Evolutionary conservation across 2,113 vertebrate genomes (phyloP), one percentile per base, ranked within the genome.

Genomic region (Apteryx owenii): DNA sequence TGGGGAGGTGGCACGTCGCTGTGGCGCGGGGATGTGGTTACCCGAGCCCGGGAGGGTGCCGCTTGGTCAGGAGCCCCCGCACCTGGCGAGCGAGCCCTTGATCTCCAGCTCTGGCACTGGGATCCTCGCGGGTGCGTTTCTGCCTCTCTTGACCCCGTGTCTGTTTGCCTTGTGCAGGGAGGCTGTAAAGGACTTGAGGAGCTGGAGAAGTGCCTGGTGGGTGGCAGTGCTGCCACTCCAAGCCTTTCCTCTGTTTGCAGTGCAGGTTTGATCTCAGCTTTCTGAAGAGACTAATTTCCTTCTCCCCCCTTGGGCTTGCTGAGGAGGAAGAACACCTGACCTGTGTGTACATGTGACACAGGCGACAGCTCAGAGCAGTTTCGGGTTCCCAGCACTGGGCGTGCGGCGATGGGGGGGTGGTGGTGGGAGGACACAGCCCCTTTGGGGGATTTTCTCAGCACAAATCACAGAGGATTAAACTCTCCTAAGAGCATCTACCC

Each of bases 311-410:
- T 69, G 96, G 94, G 96, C 94, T 77, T 92, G 95, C 92, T 80
- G 89, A 97, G 97, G 96, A 96, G 95, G 96, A 97, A 91, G 96
- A 96, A 94, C 97, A 96, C 95, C 97, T 95, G 97, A 97, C 96
- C 97, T 95, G 94, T 93, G 95, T 50, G 69, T 97, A 96, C 95
- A 95, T 95, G 97, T 95, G 96, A 95, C 95, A 95, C 97, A 94
- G 96, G 91, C 97, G 96, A 96, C 95, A 82, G 96, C 97, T 91
- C 96, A 95, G 95, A 97, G 97, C 94, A 95, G 85, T 96, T 97
- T 97, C 96, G 93, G 91, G 92, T 97, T 95, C 95, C 91, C 96
- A 89, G 97, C 90, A 95, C 95, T 97, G 94, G 97, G 95, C 89
- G 97, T 91, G 71, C 94, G 93, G 94, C 14, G 44, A 6, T 14